Evolutionary conservation across 2,888 invertebrate species (phyloP).

Genomic region (Lamellibrachia columna): DNA sequence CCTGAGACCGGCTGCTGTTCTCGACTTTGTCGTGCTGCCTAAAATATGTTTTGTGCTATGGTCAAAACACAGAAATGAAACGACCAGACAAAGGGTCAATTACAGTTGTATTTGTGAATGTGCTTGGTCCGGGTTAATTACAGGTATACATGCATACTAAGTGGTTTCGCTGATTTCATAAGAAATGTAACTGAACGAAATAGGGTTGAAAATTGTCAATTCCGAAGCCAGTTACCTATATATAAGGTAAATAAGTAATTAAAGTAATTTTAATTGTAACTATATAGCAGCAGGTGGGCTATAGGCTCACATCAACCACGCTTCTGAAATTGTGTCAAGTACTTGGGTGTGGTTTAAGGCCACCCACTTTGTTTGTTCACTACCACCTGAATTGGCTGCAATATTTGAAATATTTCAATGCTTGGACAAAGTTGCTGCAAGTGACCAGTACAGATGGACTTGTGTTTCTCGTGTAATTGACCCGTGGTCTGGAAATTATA

Average conservation of each 20-base stretch:
- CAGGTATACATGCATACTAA: background rate
- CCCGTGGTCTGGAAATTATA: background rate
- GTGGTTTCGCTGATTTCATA: background rate
- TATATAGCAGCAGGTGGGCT: background rate
- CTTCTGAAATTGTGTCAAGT: background rate
- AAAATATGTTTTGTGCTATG: background rate
- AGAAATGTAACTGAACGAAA: background rate
- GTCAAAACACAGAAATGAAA: background rate
- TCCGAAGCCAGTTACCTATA: background rate
- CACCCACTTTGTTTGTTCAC: background rate
- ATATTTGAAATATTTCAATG: background rate
- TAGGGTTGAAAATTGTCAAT: background rate
- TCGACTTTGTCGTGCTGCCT: constrained; percentile 16
- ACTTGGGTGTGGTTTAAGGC: background rate
- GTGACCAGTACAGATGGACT: background rate
- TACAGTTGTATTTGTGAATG: background rate
- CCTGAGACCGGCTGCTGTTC: background rate
- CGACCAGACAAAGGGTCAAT: background rate
- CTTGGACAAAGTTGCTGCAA: background rate
- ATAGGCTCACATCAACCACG: background rate
- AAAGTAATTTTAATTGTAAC: background rate
- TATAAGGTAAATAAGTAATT: background rate
- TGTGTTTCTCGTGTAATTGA: background rate
- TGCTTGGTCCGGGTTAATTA: background rate
- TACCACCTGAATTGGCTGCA: background rate